A percentile compares a stretch with the other conserved stretches of the same genome.
These are phyloP conservation scores for Clarias platycephalus DNA, from an alignment of 2,797 vertebrate genomes.

Conservation along the genomic window DNA sequence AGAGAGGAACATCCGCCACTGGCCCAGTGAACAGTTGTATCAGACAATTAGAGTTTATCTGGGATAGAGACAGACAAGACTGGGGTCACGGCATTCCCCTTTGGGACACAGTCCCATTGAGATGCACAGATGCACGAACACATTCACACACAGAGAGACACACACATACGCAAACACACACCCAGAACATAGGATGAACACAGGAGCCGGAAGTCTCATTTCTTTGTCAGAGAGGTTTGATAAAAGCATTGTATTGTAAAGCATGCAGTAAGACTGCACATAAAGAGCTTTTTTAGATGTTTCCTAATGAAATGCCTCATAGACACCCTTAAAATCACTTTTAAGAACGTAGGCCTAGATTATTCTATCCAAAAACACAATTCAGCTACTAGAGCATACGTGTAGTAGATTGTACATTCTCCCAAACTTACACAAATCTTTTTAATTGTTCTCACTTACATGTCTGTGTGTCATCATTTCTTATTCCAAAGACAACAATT, in stretches of 20 bases:
- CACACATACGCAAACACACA: constrained; percentile 40
- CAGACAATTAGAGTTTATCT: constrained; percentile 87
- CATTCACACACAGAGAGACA: constrained; percentile 34
- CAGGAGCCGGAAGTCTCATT: constrained; percentile 72
- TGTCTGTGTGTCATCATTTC: constrained; percentile 45
- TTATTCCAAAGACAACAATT: constrained; percentile 54
- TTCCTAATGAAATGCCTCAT: constrained; percentile 7
- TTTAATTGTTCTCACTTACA: constrained; percentile 34
- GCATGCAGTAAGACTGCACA: constrained; percentile 1
- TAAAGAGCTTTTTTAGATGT: constrained; percentile 16
- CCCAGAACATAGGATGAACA: constrained; percentile 54
- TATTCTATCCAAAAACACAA: constrained; percentile 12
- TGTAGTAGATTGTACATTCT: neutral
- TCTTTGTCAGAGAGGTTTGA: constrained; percentile 52
- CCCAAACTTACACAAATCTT: constrained; percentile 30
- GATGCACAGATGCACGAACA: constrained; percentile 75
- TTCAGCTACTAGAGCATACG: constrained; percentile 14
- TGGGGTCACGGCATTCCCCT: constrained; percentile 78
- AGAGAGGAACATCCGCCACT: constrained; percentile 79
- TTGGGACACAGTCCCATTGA: constrained; percentile 74
- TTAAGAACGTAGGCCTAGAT: constrained; percentile 20
- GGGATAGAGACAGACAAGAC: constrained; percentile 82
- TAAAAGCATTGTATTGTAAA: constrained; percentile 32
- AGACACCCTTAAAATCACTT: neutral
- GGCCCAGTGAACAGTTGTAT: constrained; percentile 84